Evolutionary conservation across 2,113 vertebrate species (phyloP), one percentile per base, ranked within the genome.

Genomic region (Synodontis membranacea): DNA sequence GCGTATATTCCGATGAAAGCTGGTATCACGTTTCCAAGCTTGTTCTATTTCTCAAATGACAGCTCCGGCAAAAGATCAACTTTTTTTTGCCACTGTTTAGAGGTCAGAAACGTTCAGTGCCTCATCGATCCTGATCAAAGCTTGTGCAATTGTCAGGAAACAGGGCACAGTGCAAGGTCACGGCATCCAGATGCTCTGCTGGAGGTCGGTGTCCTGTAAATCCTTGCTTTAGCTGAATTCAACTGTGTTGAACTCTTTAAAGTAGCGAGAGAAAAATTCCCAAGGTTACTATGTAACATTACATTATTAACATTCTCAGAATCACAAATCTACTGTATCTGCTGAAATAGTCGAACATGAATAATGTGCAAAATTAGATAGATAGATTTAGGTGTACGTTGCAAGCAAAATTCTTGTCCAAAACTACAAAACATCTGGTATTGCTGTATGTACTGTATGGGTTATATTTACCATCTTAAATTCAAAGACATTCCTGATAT

Each of bases 121-220:
- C 86, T 91, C 82, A 75, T 54, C 91, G 90, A 84, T 82, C 46
- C 79, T 48, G 85, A 91, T 92, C 89, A 90, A 88, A 92, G 86
- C 78, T 83, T 23, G 1, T 54, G 56, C 56, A 86, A 86, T 85
- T 75, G 83, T 87, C 82, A 80, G 81, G 52, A 86, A 86, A 70
- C 25, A 54, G 58, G 52, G 52, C 87, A 81, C 5, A 74, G 54
- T 66, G 39, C 86, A 80, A 4, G 86, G 87, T 84, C 86, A 86
- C 54, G 90, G 87, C 89, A 46, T 88, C 89, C 23, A 85, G 39
- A 31, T 81, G 86, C 85, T 82, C 85, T 88, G 80, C 90, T 89
- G 88, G 60, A n/a, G 86, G 85, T 82, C 92, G 92, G 91, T 92
- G 91, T 92, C 34, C 91, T 91, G 91, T 91, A 94, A 94, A 92